These are phyloP conservation scores for Macrosoma leucophasiata DNA, from an alignment of 2,888 invertebrate genomes.

Conservation along the genomic window DNA sequence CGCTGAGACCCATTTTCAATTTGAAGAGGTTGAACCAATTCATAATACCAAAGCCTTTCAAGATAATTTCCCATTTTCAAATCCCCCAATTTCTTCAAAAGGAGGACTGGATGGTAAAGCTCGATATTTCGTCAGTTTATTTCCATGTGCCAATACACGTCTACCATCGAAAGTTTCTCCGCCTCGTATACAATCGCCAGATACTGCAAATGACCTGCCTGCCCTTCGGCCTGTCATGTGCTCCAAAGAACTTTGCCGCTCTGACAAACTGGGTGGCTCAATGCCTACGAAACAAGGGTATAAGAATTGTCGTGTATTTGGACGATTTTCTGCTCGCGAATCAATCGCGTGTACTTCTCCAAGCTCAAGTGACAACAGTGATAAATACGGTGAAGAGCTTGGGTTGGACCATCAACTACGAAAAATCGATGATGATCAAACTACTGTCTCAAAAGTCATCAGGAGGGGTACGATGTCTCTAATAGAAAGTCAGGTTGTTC, in stretches of 20 bases:
- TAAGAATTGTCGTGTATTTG: constrained; percentile 14
- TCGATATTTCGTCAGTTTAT: constrained; percentile 21
- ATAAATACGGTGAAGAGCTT: constrained; percentile 4
- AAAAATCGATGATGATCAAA: constrained; percentile 8
- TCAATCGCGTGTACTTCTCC: constrained; percentile 7
- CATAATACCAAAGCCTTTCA: constrained; percentile 14
- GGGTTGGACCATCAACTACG: constrained; percentile 14
- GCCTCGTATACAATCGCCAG: constrained; percentile 22
- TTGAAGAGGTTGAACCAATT: constrained; percentile 21
- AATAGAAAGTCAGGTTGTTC: constrained; percentile 6
- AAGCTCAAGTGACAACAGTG: constrained; percentile 1
- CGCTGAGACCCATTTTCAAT: constrained; percentile 24
- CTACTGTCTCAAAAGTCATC: constrained; percentile 6
- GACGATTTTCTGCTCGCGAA: constrained; percentile 18
- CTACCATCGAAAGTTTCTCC: constrained; percentile 23
- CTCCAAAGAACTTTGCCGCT: constrained; percentile 25
- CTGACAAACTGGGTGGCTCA: constrained; percentile 29
- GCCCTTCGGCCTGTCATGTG: constrained; percentile 28
- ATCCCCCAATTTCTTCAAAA: constrained; percentile 21
- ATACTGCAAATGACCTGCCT: constrained; percentile 29
- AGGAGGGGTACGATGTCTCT: constrained; percentile 4
- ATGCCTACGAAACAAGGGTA: constrained; percentile 13
- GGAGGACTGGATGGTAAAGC: constrained; percentile 23
- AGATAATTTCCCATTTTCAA: constrained; percentile 12
- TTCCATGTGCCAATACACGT: constrained; percentile 18